phyloP scores from a whole-genome alignment of 2,888 invertebrate species.

The Drosophila mimetica region DNA sequence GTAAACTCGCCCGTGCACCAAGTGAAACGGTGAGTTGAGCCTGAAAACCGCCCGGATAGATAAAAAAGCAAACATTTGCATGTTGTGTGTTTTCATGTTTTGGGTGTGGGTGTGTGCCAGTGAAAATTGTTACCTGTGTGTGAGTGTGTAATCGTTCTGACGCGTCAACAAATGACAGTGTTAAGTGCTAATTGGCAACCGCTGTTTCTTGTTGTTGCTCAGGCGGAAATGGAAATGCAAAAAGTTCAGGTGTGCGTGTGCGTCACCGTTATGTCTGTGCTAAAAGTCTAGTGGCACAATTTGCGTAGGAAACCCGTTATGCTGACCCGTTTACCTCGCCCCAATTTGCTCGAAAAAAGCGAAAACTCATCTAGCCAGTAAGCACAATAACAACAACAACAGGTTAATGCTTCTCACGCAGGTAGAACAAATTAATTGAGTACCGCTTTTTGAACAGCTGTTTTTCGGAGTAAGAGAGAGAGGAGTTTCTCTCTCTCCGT shows the following conservation, averaged over 20 bases:
- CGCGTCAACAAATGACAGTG: constrained; percentile 34
- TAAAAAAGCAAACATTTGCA: constrained; percentile 52
- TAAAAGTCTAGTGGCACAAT: constrained; percentile 27
- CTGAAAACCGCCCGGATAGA: not conserved
- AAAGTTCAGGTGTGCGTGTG: constrained; percentile 9
- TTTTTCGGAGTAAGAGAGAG: not conserved
- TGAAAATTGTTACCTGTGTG: constrained; percentile 7
- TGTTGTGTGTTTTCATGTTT: constrained; percentile 44
- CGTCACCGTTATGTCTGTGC: not conserved
- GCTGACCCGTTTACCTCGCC: constrained; percentile 67
- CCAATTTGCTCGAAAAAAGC: constrained; percentile 65
- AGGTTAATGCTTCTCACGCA: constrained; percentile 45
- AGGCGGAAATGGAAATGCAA: constrained; percentile 21
- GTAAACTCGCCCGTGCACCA: constrained; percentile 14
- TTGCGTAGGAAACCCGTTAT: constrained; percentile 25
- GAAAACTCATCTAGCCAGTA: constrained; percentile 55
- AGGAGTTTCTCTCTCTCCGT: constrained; percentile 35
- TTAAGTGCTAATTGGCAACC: constrained; percentile 24
- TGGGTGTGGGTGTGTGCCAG: constrained; percentile 39
- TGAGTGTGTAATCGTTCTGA: constrained; percentile 30
- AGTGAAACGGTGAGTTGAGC: constrained; percentile 59
- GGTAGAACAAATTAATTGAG: constrained; percentile 46
- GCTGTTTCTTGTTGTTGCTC: not conserved
- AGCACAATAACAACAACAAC: constrained; percentile 28
- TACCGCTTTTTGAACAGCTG: constrained; percentile 14